phyloP scores from a whole-genome alignment of 2,113 vertebrate genomes.

The Ochotona princeps region DNA sequence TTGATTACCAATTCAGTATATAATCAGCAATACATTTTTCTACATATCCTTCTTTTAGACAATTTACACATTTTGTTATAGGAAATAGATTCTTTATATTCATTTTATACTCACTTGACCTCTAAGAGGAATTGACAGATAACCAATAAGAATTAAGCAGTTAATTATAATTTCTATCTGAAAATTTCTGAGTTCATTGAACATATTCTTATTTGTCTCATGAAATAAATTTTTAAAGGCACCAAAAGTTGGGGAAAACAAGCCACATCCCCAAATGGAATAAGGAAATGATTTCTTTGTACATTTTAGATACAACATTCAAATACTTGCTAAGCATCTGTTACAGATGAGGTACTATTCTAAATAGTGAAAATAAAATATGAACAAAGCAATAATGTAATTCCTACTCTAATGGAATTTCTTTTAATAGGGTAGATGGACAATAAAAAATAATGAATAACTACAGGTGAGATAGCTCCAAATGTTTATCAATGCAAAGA shows the following conservation, averaged over 20 bases:
- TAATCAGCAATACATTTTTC: not conserved
- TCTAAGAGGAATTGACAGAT: not conserved
- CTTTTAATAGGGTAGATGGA: not conserved
- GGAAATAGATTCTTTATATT: slow-evolving; percentile 29
- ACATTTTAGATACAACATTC: not conserved
- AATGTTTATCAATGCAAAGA: not conserved
- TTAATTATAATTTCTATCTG: slow-evolving; percentile 33
- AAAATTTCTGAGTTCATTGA: slow-evolving; percentile 32
- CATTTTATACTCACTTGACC: not conserved
- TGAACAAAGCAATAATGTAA: not conserved
- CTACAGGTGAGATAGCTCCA: slow-evolving; percentile 2
- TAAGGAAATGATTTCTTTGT: not conserved
- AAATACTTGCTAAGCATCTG: slow-evolving; percentile 18
- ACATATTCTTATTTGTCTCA: not conserved
- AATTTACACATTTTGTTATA: not conserved
- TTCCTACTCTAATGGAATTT: not conserved
- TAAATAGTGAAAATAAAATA: not conserved
- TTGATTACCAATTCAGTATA: not conserved
- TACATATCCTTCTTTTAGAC: not conserved
- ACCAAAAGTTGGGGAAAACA: slow-evolving; percentile 49
- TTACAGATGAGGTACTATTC: not conserved
- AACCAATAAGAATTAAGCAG: slow-evolving; percentile 34
- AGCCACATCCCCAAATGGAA: not conserved
- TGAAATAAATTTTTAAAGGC: slow-evolving; percentile 42
- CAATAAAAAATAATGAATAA: not conserved